Evolutionary conservation across 2,113 vertebrate species (phyloP), one percentile per base, ranked within the genome.

Genomic region (Brachirus orientalis): DNA sequence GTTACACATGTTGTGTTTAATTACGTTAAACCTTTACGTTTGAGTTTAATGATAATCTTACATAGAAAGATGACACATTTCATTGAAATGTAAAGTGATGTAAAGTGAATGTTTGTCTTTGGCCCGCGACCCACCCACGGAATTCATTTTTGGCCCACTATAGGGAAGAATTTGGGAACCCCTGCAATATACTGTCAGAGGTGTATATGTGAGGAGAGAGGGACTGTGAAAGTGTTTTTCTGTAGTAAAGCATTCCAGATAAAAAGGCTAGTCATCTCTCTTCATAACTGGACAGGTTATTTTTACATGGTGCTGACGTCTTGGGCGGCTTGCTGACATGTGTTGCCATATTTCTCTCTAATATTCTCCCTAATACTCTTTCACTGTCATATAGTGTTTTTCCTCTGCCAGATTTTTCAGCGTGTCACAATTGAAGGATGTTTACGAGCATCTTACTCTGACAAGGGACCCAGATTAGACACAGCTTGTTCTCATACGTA

Each of bases 231-330:
- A 53, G 13, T 14, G 55, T 54, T 59, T 14, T 7, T 73, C 14
- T 74, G 71, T 40, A 69, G 75, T 71, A 76, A 79, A 81, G 51
- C 55, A 84, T 75, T 18, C 22, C 57, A 10, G 67, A 60, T 63
- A 58, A 68, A 61, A 77, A 40, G 64, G 56, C 18, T 7, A 64
- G 71, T 48, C 56, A 74, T 81, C 63, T 35, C 72, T 84, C 73
- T 76, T 77, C 87, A 83, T 94, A 92, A 95, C 93, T 94, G 90
- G 90, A 92, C 91, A 89, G 91, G 91, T 92, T 93, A 89, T 94
- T 95, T 95, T 94, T 93, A 92, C 91, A 91, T 88, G 83, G 88
- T 86, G 93, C 85, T 91, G 92, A 84, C 88, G 77, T 95, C 92
- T 93, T 65, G 68, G 78, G 70, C 73, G 90, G 89, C 92, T 94